Evolutionary conservation across 2,113 vertebrate genomes (phyloP).

Genomic region (Austrofundulus limnaeus): DNA sequence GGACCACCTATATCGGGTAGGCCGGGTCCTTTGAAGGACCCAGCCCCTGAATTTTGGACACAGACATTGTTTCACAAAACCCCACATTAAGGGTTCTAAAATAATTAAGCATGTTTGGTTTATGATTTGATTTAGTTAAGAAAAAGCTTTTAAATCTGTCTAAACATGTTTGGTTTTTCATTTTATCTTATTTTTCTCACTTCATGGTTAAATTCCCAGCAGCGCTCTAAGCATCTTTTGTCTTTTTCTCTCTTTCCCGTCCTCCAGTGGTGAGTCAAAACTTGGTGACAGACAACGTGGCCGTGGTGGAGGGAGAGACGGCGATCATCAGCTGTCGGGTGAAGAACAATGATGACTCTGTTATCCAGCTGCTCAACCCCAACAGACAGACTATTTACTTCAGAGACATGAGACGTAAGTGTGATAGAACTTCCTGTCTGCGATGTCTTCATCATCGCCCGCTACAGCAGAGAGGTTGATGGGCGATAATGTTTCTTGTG

Average conservation of each 20-base stretch:
- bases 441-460: too few relatives aligned
- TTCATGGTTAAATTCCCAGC: neutral
- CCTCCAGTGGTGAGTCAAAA: slow-evolving; percentile 86
- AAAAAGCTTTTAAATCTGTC: too few relatives aligned
- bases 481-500: too few relatives aligned
- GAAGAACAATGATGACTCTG: slow-evolving; percentile 94
- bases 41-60: too few relatives aligned
- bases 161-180: too few relatives aligned
- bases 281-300: slow-evolving; percentile 87
- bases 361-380: slow-evolving; percentile 98
- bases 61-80: too few relatives aligned
- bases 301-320: slow-evolving; percentile 81
- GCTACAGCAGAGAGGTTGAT: too few relatives aligned
- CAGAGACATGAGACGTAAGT: slow-evolving; percentile 94
- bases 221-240: neutral
- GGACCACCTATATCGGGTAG: too few relatives aligned
- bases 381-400: slow-evolving; percentile 96
- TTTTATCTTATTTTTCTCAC: neutral
- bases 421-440: neutral
- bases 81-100: too few relatives aligned
- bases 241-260: slow-evolving; percentile 31
- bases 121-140: too few relatives aligned
- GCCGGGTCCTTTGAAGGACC: too few relatives aligned
- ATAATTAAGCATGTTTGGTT: too few relatives aligned
- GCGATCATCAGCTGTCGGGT: slow-evolving; percentile 83